These are phyloP conservation scores for Callospermophilus lateralis DNA, from an alignment of 2,113 vertebrate genomes.

Conservation along the genomic window DNA sequence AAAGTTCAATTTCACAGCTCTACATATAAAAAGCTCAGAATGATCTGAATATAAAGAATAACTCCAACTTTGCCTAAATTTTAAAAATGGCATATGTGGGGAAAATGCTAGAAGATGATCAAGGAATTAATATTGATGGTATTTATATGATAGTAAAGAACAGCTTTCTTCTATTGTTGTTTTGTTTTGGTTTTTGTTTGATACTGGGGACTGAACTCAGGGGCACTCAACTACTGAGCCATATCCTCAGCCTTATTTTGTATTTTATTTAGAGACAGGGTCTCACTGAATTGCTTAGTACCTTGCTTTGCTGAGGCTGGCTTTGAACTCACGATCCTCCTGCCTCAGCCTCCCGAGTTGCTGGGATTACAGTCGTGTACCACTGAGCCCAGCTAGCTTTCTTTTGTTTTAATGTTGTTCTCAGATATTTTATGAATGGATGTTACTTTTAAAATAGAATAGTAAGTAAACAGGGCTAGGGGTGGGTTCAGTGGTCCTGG, in stretches of 20 bases:
- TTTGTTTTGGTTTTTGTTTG: too few species aligned
- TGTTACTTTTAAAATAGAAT: conserved; percentile 48
- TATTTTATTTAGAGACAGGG: too few species aligned
- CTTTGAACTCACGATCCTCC: too few species aligned
- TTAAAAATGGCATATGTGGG: not conserved
- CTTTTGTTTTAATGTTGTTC: not conserved
- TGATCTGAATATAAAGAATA: not conserved
- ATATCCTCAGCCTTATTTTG: too few species aligned
- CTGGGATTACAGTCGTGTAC: too few species aligned
- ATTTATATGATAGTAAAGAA: not conserved
- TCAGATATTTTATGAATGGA: not conserved
- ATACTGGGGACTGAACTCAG: too few species aligned
- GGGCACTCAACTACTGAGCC: too few species aligned
- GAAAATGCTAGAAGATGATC: not conserved
- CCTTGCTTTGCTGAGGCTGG: too few species aligned
- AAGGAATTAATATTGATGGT: not conserved
- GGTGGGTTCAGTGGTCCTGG: not conserved
- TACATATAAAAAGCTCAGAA: not conserved
- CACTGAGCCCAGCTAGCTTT: too few species aligned
- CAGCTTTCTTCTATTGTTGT: not conserved
- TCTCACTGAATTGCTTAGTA: too few species aligned
- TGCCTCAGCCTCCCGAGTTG: too few species aligned
- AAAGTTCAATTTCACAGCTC: not conserved
- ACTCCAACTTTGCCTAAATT: not conserved
- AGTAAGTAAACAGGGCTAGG: not conserved